Conservation (phyloP, 2,888 invertebrate genomes). For the Drosophila phalerata region DNA sequence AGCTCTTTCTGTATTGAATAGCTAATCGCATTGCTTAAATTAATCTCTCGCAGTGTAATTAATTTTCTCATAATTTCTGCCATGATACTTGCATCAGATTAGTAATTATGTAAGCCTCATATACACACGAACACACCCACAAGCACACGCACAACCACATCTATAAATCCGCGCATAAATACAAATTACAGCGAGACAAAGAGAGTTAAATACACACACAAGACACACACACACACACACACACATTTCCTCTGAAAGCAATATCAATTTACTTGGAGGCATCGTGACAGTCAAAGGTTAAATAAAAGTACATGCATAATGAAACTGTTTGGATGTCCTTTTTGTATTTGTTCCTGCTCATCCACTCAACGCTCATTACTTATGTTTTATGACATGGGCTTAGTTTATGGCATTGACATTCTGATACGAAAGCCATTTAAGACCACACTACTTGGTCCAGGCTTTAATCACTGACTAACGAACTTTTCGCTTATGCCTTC, state of each 20-base stretch:
- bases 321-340: slow-evolving; percentile 50
- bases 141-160: slow-evolving; percentile 11
- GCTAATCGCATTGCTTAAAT: slow-evolving; percentile 22
- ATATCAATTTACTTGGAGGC: slow-evolving; percentile 70
- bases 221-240: slow-evolving; percentile 11
- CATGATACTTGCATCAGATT: slow-evolving; percentile 65
- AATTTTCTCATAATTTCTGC: slow-evolving; percentile 69
- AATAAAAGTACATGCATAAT: slow-evolving; percentile 74
- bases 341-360: background rate
- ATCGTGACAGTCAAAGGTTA: slow-evolving; percentile 71
- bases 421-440: slow-evolving; percentile 53
- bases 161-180: slow-evolving; percentile 76
- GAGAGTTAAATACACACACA: slow-evolving; percentile 29
- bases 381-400: slow-evolving; percentile 75
- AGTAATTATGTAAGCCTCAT: slow-evolving; percentile 69
- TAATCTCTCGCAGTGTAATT: slow-evolving; percentile 63
- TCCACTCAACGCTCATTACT: slow-evolving; percentile 63
- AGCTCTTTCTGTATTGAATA: slow-evolving; percentile 6
- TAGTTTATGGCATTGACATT: slow-evolving; percentile 54
- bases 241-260: slow-evolving; percentile 26
- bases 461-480: slow-evolving; percentile 64
- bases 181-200: slow-evolving; percentile 67
- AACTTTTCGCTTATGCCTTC: slow-evolving; percentile 40
- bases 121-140: slow-evolving; percentile 19
- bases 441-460: background rate